Percentiles rank a stretch among this genome's conserved stretches.
phyloP scores from a whole-genome alignment of 2,888 invertebrate genomes.

The Agrotis exclamationis region DNA sequence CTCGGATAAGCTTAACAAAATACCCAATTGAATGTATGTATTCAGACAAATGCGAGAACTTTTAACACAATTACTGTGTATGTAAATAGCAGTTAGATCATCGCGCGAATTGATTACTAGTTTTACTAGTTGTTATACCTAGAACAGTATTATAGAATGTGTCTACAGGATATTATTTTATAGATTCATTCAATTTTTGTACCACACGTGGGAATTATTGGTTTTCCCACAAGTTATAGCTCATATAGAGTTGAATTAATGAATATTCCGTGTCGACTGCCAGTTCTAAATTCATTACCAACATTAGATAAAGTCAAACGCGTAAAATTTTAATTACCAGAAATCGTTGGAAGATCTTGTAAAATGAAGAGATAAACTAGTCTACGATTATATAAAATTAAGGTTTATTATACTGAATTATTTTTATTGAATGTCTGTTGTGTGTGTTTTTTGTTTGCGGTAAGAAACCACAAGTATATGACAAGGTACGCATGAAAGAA shows the following conservation, averaged over 20 bases:
- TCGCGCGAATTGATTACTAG: slow-evolving; percentile 20
- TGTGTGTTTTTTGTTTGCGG: slow-evolving; percentile 46
- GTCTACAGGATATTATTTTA: slow-evolving; percentile 23
- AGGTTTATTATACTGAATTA: slow-evolving; percentile 32
- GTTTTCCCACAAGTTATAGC: slow-evolving; percentile 39
- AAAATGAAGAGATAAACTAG: slow-evolving; percentile 25
- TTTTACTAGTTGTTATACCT: slow-evolving; percentile 11
- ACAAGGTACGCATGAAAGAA: slow-evolving; percentile 72
- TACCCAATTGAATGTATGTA: slow-evolving; percentile 77
- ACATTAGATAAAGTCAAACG: slow-evolving; percentile 28
- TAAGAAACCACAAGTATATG: slow-evolving; percentile 62
- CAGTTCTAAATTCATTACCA: slow-evolving; percentile 36
- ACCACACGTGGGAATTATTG: slow-evolving; percentile 43
- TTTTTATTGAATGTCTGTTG: slow-evolving; percentile 22
- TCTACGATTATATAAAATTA: slow-evolving; percentile 35
- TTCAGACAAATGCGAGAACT: slow-evolving; percentile 71
- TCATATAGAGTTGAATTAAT: slow-evolving; percentile 20
- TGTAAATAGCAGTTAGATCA: slow-evolving; percentile 51
- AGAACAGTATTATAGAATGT: slow-evolving; percentile 8
- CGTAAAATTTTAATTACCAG: slow-evolving; percentile 39
- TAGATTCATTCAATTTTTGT: slow-evolving; percentile 20
- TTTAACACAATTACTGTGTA: slow-evolving; percentile 60
- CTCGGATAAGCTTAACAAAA: slow-evolving; percentile 85
- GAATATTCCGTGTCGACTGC: slow-evolving; percentile 34
- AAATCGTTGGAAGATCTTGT: slow-evolving; percentile 16